A percentile compares a stretch with the other conserved stretches of the same genome.
Evolutionary conservation across 2,113 vertebrate genomes (phyloP).

Genomic region (Perca schrenkii): DNA sequence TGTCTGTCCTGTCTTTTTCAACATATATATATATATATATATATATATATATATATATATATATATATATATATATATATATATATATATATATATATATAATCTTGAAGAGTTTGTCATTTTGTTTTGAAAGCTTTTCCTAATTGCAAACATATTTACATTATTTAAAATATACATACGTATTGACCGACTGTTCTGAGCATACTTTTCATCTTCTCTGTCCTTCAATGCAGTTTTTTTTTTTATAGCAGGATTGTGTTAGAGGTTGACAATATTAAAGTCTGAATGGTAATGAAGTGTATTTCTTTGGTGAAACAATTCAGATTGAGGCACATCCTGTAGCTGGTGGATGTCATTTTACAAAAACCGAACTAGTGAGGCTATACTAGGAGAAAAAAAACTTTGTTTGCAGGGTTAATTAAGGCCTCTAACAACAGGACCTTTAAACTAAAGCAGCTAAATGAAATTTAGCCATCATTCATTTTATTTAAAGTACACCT

Average conservation of each 20-base stretch:
- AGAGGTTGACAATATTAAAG: conserved; percentile 67
- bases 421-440: too few species aligned
- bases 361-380: too few species aligned
- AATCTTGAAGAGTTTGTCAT: conserved; percentile 11
- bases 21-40: neutral
- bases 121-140: conserved; percentile 24
- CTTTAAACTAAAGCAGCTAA: too few species aligned
- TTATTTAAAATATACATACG: conserved; percentile 18
- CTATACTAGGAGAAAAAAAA: too few species aligned
- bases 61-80: too few species aligned
- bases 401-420: too few species aligned
- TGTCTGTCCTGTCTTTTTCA: conserved; percentile 9
- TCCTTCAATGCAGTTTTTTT: conserved; percentile 46
- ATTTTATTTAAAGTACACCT: too few species aligned
- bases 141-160: conserved; percentile 28
- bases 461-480: too few species aligned
- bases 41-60: too few species aligned
- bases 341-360: too few species aligned
- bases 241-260: conserved; percentile 24
- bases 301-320: neutral
- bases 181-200: conserved; percentile 18
- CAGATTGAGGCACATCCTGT: too few species aligned
- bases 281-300: conserved; percentile 42
- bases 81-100: neutral
- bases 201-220: conserved; percentile 31